Base-by-base conservation (phyloP, 2,797 vertebrate species). In the Glyptemys insculpta region DNA sequence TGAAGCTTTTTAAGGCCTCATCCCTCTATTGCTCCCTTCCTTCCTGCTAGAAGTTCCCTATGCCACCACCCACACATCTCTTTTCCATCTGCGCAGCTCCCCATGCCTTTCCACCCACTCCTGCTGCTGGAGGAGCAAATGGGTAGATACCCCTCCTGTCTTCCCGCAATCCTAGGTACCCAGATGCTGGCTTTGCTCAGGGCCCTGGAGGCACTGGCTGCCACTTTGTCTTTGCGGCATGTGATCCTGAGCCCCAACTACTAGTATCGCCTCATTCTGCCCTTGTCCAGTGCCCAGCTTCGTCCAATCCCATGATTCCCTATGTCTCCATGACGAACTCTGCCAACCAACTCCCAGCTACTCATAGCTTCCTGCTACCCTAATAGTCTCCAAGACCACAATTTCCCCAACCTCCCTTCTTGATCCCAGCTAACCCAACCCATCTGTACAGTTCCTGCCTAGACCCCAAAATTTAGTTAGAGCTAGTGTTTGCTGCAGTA, bases 61-160 rank as follows among this genome's bases (percentile, higher is more conserved):
- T 49, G 25, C 44, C 41, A 12, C 5, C 74, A 78, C 74, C 7
- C 27, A 72, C 68, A 23, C 9, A 1, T 72, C n/a, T 72, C 37
- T 34, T 49, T 27, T 74, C 27, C 74, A 49, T 25, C 7, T 2
- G 6, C 12, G 5, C 41, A 21, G 16, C 34, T 68, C 15, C 5
- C 57, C 14, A 3, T 56, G 86, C 49, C 54, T 25, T 92, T 15
- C 31, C 76, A 5, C 23, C 0, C 0, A 8, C 21, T 84, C 62
- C 18, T 27, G 56, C 52, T 94, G 68, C 47, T 62, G 34, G 47
- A 53, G 85, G 41, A 79, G 49, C 41, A 11, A 85, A 74, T 85
- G 44, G 14, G 1, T 49, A 19, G 41, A 21, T 25, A 21, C 31
- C 56, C n/a, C 12, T 7, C 1, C 2, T 72, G 16, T 85, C 53